Evolutionary conservation across 2,113 vertebrate genomes (phyloP).

Genomic region (Oryctolagus cuniculus): DNA sequence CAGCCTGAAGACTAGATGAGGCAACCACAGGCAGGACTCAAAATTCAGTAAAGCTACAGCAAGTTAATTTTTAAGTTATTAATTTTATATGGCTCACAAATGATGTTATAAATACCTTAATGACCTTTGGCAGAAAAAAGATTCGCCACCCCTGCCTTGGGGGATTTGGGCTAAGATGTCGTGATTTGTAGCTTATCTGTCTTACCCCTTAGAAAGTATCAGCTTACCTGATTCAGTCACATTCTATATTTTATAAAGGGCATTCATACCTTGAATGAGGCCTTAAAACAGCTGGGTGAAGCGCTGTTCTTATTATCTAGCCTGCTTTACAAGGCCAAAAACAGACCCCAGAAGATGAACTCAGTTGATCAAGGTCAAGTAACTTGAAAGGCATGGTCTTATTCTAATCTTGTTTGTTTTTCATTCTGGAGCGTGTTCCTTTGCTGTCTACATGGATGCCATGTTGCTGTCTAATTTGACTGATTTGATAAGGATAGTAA

Average conservation of each 20-base stretch:
- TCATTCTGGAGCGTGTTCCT: not conserved
- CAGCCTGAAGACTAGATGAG: no score
- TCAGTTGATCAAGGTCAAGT: not conserved
- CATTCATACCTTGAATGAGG: not conserved
- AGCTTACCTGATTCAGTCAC: not conserved
- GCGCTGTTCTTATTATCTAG: not conserved
- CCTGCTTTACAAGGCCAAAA: slow-evolving; percentile 41
- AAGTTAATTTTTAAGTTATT: no score
- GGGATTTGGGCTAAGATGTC: not conserved
- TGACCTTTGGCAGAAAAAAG: no score
- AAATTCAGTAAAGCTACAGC: no score
- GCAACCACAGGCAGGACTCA: no score
- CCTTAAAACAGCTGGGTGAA: not conserved
- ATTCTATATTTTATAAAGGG: slow-evolving; percentile 1
- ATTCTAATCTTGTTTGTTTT: not conserved
- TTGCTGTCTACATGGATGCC: not conserved
- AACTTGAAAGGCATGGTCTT: not conserved
- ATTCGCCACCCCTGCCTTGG: no score
- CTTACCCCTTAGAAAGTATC: slow-evolving; percentile 13
- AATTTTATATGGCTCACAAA: no score
- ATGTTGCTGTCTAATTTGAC: not conserved
- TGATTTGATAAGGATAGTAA: not conserved
- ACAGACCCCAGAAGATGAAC: not conserved
- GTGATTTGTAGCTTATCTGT: slow-evolving; percentile 43
- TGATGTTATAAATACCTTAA: no score